Evolutionary conservation across 2,113 vertebrate species (phyloP), one percentile per base, ranked within the genome.

Genomic region (Ploceus nigricollis): DNA sequence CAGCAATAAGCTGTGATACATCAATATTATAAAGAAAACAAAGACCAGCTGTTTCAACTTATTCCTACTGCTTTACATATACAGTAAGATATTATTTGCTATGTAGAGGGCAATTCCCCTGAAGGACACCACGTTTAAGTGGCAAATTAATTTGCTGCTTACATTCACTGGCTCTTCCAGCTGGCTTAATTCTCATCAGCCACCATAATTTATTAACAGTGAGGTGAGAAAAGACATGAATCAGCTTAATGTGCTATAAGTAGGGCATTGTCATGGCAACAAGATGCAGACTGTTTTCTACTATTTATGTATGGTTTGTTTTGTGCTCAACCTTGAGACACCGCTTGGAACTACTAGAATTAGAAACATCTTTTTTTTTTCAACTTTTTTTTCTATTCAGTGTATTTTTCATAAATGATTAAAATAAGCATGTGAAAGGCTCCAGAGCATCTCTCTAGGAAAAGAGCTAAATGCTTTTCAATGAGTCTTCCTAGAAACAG

Each of bases 171-270:
- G 91, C 87, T 97, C 96, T 97, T 97, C 95, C 82, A 97, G 96
- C 97, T 97, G 97, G 97, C 95, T 97, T 97, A 94, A 96, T 97
- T 98, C 97, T 97, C 97, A 97, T 98, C 97, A 97, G 95, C 96
- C 89, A 97, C 97, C 95, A 97, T 97, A 98, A 98, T 98, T 98
- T 98, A 98, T 98, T 98, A 98, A 98, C 97, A 97, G 97, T 89
- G 97, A 98, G 97, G 97, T 97, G 98, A 96, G 97, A 98, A 98
- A 98, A 98, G 97, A 98, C 97, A 98, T 98, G 98, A 98, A 98
- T 98, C 98, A 98, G 98, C 97, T 98, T 98, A 98, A 98, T 98
- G 98, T 97, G 95, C 97, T 98, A 98, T 97, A 98, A 98, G 98
- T 98, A 98, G 98, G 98, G 96, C 98, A 85, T 98, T 98, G 94